Evolutionary conservation across 2,113 vertebrate species (phyloP).

Genomic region (Catharus fuscescens): DNA sequence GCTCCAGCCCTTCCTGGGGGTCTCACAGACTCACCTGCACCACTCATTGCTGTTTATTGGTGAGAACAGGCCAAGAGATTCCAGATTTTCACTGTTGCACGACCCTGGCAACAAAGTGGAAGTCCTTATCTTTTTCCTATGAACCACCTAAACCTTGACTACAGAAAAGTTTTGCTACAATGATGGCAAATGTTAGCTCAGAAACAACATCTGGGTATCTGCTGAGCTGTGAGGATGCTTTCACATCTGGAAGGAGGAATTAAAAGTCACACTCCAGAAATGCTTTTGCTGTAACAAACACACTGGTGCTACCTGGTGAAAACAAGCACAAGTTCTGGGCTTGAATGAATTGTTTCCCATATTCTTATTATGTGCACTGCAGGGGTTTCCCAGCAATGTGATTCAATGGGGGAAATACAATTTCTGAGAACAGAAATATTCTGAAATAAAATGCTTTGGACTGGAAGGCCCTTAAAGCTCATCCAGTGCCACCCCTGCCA

Average conservation of each 20-base stretch:
- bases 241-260: background rate
- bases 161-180: background rate
- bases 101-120: background rate
- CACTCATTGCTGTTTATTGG: background rate
- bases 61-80: background rate
- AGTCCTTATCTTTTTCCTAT: background rate
- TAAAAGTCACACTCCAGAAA: background rate
- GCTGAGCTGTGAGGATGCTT: background rate
- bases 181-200: background rate
- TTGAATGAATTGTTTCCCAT: background rate
- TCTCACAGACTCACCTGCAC: background rate
- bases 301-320: background rate
- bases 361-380: background rate
- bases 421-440: background rate
- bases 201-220: background rate
- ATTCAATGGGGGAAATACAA: background rate
- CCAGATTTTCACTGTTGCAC: background rate
- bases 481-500: background rate
- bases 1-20: background rate
- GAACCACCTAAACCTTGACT: background rate
- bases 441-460: background rate
- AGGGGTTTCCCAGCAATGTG: background rate
- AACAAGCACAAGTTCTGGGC: background rate
- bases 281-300: rapidly evolving
- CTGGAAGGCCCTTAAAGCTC: rapidly evolving